phyloP scores from a whole-genome alignment of 2,797 vertebrate species.

The Gymnoscopelus braueri region DNA sequence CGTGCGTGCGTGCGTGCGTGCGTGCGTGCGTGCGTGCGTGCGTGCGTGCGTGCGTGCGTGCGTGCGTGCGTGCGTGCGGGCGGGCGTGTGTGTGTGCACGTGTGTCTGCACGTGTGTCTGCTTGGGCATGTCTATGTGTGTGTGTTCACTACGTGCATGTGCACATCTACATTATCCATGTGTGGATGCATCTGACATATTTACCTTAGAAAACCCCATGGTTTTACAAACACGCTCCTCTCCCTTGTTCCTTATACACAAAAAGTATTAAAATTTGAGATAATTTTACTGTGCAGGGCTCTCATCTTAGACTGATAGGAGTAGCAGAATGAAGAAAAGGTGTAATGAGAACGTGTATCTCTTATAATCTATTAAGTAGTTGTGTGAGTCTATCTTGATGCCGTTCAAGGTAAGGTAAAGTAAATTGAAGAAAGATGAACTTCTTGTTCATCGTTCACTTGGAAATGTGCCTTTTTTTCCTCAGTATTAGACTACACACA shows the following conservation, averaged over 20 bases:
- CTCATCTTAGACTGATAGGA: no score
- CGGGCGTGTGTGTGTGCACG: constrained; percentile 38
- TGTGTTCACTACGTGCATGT: constrained; percentile 20
- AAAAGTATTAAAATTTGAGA: constrained; percentile 66
- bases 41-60: constrained; percentile 6
- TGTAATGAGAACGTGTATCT: no score
- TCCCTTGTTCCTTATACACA: constrained; percentile 45
- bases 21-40: not conserved
- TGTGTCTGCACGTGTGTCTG: no score
- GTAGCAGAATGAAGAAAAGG: no score
- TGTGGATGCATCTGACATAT: constrained; percentile 11
- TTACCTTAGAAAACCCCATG: constrained; percentile 47
- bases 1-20: constrained; percentile 18
- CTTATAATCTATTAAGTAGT: no score
- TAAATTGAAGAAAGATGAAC: no score
- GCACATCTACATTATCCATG: not conserved
- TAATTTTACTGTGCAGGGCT: not conserved
- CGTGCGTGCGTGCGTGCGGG: constrained; percentile 11
- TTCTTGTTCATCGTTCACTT: no score
- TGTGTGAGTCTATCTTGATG: no score
- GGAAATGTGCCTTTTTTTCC: no score
- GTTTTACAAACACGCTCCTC: constrained; percentile 50
- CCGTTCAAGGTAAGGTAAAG: no score
- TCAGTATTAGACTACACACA: no score
- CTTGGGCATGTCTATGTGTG: not conserved